These are phyloP conservation scores for Arctocebus calabarensis DNA, from an alignment of 2,797 vertebrate species.

Conservation along the genomic window DNA sequence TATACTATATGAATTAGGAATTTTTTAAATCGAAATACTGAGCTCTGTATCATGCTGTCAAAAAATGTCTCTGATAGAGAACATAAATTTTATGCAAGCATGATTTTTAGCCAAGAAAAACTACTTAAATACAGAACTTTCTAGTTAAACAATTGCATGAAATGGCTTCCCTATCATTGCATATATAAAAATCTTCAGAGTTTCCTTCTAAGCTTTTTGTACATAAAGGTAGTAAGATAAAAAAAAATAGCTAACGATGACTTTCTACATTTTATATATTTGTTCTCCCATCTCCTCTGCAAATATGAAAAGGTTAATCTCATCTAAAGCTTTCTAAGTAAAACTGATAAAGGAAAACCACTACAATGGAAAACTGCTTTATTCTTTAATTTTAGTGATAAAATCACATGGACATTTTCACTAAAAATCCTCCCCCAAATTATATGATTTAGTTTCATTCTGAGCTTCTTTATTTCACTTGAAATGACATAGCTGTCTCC, in stretches of 20 bases:
- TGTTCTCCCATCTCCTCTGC: neutral
- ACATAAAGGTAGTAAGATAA: neutral
- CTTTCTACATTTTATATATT: neutral
- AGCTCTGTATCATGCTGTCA: neutral
- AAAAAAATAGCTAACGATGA: neutral
- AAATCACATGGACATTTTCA: neutral
- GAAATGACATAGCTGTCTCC: neutral
- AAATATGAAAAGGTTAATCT: slow-evolving; percentile 1
- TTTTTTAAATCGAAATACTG: neutral
- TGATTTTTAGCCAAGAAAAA: neutral
- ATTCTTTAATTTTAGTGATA: slow-evolving; percentile 35
- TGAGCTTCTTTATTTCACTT: neutral
- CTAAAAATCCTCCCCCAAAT: neutral
- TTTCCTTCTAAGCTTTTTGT: neutral
- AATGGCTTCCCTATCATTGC: neutral
- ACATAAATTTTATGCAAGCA: neutral
- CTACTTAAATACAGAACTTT: neutral
- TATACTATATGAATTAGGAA: neutral
- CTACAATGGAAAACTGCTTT: neutral
- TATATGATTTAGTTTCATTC: neutral
- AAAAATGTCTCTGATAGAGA: neutral
- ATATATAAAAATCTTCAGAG: neutral
- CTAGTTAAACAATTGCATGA: neutral
- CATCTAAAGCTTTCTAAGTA: slow-evolving; percentile 41
- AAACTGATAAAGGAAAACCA: neutral